Percentiles rank a stretch among this genome's conserved stretches.
Conservation (phyloP, 2,113 vertebrate genomes). For the Lamprotornis superbus region DNA sequence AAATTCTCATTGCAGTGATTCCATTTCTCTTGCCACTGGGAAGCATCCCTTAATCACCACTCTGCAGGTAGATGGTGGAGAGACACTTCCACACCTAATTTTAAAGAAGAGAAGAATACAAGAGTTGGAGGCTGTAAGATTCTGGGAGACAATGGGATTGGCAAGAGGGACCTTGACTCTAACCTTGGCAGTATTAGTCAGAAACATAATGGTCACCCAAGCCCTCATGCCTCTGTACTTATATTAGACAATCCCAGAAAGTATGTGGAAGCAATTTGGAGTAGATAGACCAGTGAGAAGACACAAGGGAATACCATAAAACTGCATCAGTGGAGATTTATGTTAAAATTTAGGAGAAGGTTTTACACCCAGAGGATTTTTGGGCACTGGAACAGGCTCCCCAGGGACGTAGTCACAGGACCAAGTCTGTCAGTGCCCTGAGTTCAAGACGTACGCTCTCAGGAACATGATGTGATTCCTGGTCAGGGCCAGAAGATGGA, state of each 20-base stretch:
- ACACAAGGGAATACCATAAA: rapidly evolving
- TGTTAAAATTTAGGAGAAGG: neutral
- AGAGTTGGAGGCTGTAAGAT: neutral
- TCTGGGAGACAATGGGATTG: neutral
- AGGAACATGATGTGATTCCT: neutral
- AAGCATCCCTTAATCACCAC: neutral
- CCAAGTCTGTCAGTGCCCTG: neutral
- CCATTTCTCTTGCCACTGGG: neutral
- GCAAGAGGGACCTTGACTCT: neutral
- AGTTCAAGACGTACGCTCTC: neutral
- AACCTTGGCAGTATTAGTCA: neutral
- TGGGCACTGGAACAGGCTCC: neutral
- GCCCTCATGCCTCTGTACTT: neutral
- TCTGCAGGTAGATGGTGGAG: neutral
- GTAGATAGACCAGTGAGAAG: neutral
- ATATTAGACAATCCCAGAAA: neutral
- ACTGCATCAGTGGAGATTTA: neutral
- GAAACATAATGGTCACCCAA: neutral
- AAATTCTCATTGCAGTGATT: neutral
- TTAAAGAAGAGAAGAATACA: neutral
- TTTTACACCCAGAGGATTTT: neutral
- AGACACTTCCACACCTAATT: neutral
- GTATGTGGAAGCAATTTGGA: neutral
- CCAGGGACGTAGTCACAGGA: neutral
- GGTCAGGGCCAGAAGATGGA: neutral